Evolutionary conservation across 2,797 vertebrate species (phyloP).

Genomic region (Melanogrammus aeglefinus): DNA sequence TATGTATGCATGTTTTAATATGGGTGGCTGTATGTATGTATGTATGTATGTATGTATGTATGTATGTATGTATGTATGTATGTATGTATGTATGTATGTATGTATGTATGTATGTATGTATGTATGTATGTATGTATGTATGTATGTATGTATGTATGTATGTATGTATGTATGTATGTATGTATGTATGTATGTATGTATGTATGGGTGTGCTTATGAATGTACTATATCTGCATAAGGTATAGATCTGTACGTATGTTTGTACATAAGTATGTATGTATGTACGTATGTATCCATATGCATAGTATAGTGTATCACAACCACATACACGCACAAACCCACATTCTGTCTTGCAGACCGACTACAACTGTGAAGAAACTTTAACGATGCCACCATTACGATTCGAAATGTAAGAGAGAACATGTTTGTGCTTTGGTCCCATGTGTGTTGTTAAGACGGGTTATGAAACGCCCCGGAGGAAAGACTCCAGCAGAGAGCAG

Average conservation of each 20-base stretch:
- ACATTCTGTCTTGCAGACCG: not conserved
- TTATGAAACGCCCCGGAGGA: constrained; percentile 13
- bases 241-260: no score
- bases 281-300: no score
- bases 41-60: constrained; percentile 8
- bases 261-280: no score
- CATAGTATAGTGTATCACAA: no score
- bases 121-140: constrained; percentile 10
- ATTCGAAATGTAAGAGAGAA: not conserved
- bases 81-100: constrained; percentile 12
- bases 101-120: constrained; percentile 7
- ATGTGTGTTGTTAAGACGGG: not conserved
- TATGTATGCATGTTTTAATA: constrained; percentile 5
- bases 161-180: no score
- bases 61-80: not conserved
- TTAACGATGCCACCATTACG: not conserved
- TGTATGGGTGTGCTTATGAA: constrained; percentile 16
- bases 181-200: not conserved
- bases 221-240: not conserved
- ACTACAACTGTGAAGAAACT: not conserved
- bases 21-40: not conserved
- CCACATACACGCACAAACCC: no score
- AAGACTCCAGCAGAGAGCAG: constrained; percentile 46
- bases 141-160: no score
- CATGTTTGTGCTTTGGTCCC: not conserved